Base-by-base conservation (phyloP, 2,113 vertebrate genomes). In the Zosterops hypoxanthus region DNA sequence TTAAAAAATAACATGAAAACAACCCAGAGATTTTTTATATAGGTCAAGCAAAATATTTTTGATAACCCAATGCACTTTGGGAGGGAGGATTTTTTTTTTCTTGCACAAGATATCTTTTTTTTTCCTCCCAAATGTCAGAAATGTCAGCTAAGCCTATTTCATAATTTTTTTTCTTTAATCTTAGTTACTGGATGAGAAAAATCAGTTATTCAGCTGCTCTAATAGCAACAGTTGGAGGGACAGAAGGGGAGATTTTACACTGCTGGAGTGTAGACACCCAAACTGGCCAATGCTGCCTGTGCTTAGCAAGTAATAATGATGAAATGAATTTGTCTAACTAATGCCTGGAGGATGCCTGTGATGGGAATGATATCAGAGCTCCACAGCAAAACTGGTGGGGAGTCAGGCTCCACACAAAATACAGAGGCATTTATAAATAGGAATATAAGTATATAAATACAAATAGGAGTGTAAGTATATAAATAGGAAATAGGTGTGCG, bases 221-320 rank as follows among this genome's bases (percentile, higher is more conserved):
- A 80, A 86, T 80, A 82, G 76, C 92, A 97, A 93, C 88, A 95
- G 82, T 96, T 92, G 86, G 95, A 93, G 71, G 86, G 90, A 94
- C 92, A 95, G 90, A 97, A 96, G 92, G 94, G 88, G 63, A 93
- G 79, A 88, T 92, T 95, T 95, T 90, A 83, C 76, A 90, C 86
- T 90, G 80, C 80, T 88, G 86, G 64, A 94, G 88, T 86, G 88
- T 52, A 61, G 71, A 88, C 64, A 94, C 64, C 85, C 80, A 71
- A 95, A 95, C 82, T 68, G 82, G 88, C 72, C 92, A 95, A 14
- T 88, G 44, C 64, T 85, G 71, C 56, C 60, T 85, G 52, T 90
- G 79, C 82, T 91, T 82, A 93, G 75, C 68, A 94, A 92, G 90
- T 68, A 76, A 90, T 68, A 88, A 81, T 8, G 60, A 92, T 71